Evolutionary conservation across 2,113 vertebrate species (phyloP), one percentile per base, ranked within the genome.

Genomic region (Colaptes auratus): DNA sequence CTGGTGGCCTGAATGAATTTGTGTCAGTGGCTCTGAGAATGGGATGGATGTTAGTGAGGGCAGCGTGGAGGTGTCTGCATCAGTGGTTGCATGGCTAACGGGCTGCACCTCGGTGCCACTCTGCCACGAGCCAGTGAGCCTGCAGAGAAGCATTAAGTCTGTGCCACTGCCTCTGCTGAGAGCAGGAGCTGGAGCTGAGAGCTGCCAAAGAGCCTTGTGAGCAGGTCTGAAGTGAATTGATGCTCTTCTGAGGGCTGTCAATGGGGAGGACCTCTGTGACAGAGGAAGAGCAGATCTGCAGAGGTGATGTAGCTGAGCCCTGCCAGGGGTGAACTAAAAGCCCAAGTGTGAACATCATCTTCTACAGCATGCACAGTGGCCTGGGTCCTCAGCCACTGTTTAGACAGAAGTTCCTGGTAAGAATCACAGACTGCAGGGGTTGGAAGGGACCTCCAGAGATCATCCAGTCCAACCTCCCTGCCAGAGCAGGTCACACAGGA

Each of bases 261-360:
- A 39, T 21, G 50, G 76, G 44, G 58, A 75, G 44, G 58, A 75
- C 58, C 83, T 90, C 50, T 90, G 88, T 86, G 89, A 42, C 44
- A 21, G 65, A 58, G 80, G 79, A 83, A 73, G 87, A 93, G 72
- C 71, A 81, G 82, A 89, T 88, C 93, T 71, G 50, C 60, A 12
- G 82, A 78, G 69, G 88, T 50, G 63, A 20, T 89, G 83, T 80
- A 94, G 88, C 93, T 81, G 63, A 93, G 70, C 92, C 36, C 33
- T 35, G 56, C 71, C 95, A 93, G 93, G 89, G 91, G 82, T 60
- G 74, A 67, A 39, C 82, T 87, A 82, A 89, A 86, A 95, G 85
- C 92, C 85, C 76, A 48, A 95, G 76, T 75, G 91, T 81, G 93
- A 95, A 90, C 93, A 95, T 92, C 88, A 39, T 39, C 39, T 36